Percentiles rank a stretch among this genome's conserved stretches.
Evolutionary conservation across 2,113 vertebrate genomes (phyloP).

Genomic region (Shinisaurus crocodilurus): DNA sequence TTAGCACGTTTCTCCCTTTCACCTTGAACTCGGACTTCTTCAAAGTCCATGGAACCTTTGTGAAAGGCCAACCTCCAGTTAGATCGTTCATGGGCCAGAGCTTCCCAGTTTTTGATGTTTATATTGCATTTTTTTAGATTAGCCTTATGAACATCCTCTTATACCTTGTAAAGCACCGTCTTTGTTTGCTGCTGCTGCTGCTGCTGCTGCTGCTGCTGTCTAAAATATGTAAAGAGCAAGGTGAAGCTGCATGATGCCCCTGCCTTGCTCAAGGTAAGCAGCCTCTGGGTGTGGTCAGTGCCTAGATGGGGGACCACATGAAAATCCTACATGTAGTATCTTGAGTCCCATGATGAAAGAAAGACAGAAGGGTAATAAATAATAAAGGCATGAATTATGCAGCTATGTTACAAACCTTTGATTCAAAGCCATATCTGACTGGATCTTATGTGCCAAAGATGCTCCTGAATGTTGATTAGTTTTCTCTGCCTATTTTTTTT

Average conservation of each 20-base stretch:
- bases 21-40: too few species aligned
- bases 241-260: neutral
- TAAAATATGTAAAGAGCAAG: neutral
- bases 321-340: too few species aligned
- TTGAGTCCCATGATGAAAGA: neutral
- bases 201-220: neutral
- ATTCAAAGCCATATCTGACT: neutral
- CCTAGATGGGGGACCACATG: neutral
- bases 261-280: neutral
- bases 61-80: too few species aligned
- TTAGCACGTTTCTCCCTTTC: too few species aligned
- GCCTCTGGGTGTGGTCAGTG: neutral
- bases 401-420: neutral
- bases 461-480: neutral
- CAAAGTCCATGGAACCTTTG: too few species aligned
- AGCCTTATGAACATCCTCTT: too few species aligned
- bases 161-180: neutral
- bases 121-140: too few species aligned
- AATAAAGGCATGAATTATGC: neutral
- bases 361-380: neutral
- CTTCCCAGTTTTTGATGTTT: too few species aligned
- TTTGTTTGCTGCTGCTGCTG: neutral
- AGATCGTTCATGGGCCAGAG: too few species aligned
- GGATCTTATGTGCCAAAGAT: neutral
- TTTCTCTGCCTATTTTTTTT: neutral